phyloP scores from a whole-genome alignment of 2,797 vertebrate genomes.

The Phalloptychus januarius region DNA sequence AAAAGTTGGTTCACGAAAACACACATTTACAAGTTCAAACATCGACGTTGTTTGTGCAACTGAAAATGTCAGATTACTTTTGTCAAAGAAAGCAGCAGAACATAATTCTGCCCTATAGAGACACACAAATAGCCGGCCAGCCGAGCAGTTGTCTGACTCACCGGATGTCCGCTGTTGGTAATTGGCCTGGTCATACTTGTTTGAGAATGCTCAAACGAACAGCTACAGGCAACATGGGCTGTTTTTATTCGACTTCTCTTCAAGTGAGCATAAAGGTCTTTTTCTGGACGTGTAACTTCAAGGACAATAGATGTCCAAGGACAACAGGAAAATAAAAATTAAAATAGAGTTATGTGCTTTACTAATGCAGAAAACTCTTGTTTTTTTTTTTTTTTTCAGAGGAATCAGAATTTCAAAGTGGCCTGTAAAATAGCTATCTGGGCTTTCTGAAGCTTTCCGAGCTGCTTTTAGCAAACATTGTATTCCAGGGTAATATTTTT shows the following conservation, averaged over 20 bases:
- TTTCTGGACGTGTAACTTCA: background rate
- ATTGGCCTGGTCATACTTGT: constrained; percentile 4
- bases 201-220: constrained; percentile 10
- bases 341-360: background rate
- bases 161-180: constrained; percentile 4
- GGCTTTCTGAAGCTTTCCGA: background rate
- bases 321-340: background rate
- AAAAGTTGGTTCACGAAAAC: background rate
- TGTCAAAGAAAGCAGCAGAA: background rate
- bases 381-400: background rate
- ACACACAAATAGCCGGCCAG: background rate
- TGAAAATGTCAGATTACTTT: constrained; percentile 1
- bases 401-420: background rate
- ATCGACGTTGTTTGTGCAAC: background rate
- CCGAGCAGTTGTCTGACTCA: constrained; percentile 22
- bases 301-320: background rate
- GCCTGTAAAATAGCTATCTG: background rate
- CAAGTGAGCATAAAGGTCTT: background rate
- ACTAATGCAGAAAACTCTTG: background rate
- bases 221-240: constrained; percentile 3
- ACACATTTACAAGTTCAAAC: background rate
- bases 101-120: background rate
- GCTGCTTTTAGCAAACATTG: background rate
- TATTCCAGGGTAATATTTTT: background rate
- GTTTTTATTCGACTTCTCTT: background rate